Evolutionary conservation across 2,113 vertebrate species (phyloP).

Genomic region (Boulengerochromis microlepis): DNA sequence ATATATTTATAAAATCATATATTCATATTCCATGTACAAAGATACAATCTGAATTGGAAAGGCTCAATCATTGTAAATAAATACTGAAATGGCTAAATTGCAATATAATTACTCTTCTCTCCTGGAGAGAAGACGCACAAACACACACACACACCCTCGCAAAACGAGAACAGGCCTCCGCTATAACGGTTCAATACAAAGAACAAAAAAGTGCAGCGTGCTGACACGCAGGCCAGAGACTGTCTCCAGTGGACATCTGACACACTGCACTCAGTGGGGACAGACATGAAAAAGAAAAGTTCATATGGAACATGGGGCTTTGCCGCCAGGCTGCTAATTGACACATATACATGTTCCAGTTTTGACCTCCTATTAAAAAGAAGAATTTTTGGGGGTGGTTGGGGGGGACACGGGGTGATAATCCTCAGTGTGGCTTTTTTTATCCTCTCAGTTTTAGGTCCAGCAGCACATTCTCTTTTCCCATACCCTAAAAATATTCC

Average conservation of each 20-base stretch:
- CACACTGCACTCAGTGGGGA: constrained; percentile 10
- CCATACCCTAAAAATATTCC: constrained; percentile 71
- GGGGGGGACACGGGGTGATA: not conserved
- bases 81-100: constrained; percentile 93
- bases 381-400: not conserved
- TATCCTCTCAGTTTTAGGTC: not conserved
- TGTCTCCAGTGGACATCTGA: not conserved
- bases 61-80: constrained; percentile 95
- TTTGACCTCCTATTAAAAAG: not conserved
- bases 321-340: not conserved
- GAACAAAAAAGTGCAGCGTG: constrained; percentile 67
- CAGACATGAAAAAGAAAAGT: constrained; percentile 70
- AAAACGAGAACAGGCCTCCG: not conserved
- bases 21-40: constrained; percentile 90
- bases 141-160: not conserved
- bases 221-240: constrained; percentile 69
- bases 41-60: constrained; percentile 96
- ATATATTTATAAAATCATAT: constrained; percentile 70
- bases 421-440: not conserved
- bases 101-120: constrained; percentile 53
- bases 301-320: constrained; percentile 76
- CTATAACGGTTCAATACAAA: constrained; percentile 65
- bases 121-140: constrained; percentile 61
- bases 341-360: not conserved
- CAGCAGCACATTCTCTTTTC: constrained; percentile 46